Percentiles rank a stretch among this genome's conserved stretches.
Evolutionary conservation across 2,888 invertebrate species (phyloP).

Genomic region (Ephialtes manifestator): DNA sequence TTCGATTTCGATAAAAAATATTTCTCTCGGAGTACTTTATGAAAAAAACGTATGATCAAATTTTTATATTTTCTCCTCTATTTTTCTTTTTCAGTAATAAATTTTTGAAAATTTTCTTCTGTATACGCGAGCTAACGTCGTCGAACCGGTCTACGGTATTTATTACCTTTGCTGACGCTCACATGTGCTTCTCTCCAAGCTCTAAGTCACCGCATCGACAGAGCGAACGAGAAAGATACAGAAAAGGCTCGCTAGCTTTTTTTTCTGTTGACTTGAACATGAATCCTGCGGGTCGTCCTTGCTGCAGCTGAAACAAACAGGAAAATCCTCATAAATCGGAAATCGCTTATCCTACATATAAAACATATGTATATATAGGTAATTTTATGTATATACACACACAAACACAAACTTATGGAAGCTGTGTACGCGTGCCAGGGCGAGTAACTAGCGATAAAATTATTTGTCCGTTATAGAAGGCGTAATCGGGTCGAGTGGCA

Average conservation of each 20-base stretch:
- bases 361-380: not conserved
- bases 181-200: constrained; percentile 37
- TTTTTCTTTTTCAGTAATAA: too few species aligned
- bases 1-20: too few species aligned
- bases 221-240: constrained; percentile 1
- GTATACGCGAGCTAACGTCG: constrained; percentile 72
- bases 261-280: not conserved
- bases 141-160: constrained; percentile 79
- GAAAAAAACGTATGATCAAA: too few species aligned
- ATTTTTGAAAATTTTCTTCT: not conserved
- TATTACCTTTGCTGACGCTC: constrained; percentile 69
- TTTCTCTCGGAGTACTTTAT: too few species aligned
- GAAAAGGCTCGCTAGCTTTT: constrained; percentile 2
- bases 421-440: constrained; percentile 46
- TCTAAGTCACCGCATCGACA: constrained; percentile 3
- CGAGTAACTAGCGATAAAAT: constrained; percentile 69
- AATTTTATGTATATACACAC: too few species aligned
- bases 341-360: constrained; percentile 3
- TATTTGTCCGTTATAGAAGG: constrained; percentile 72
- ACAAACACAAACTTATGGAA: not conserved
- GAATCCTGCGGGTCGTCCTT: not conserved
- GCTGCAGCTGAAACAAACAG: not conserved
- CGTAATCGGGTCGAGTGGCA: constrained; percentile 70
- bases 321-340: constrained; percentile 24
- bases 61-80: too few species aligned